Percentiles rank a stretch among this genome's conserved stretches.
Evolutionary conservation across 2,113 vertebrate species (phyloP).

Genomic region (Aptenodytes patagonicus): DNA sequence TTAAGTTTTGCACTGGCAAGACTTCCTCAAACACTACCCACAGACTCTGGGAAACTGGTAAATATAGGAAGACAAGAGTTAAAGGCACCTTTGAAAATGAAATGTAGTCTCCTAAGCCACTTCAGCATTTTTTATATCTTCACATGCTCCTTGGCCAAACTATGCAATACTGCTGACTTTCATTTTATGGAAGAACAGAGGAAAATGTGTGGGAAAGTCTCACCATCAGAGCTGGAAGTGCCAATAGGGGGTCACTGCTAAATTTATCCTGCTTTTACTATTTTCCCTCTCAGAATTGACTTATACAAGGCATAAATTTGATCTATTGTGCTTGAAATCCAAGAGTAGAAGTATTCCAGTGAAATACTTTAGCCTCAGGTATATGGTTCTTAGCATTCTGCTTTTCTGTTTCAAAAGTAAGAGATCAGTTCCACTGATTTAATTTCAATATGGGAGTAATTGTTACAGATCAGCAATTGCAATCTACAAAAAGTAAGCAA

Average conservation of each 20-base stretch:
- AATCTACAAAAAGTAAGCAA: slow-evolving; percentile 12
- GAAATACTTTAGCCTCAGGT: not conserved
- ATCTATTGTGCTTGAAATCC: not conserved
- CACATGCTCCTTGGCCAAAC: not conserved
- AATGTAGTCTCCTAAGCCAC: not conserved
- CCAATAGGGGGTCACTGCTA: not conserved
- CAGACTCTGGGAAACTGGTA: not conserved
- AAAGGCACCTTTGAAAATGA: not conserved
- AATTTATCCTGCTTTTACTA: not conserved
- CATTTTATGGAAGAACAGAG: not conserved
- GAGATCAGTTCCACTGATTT: slow-evolving; percentile 38
- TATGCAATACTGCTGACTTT: not conserved
- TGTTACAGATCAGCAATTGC: slow-evolving; percentile 17
- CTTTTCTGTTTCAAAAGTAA: slow-evolving; percentile 18
- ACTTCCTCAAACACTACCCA: not conserved
- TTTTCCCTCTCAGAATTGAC: not conserved
- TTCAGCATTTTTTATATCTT: not conserved
- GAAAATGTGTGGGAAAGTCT: not conserved
- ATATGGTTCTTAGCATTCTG: not conserved
- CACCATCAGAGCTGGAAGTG: not conserved
- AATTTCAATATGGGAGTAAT: slow-evolving; percentile 43
- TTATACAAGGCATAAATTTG: not conserved
- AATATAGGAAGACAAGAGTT: not conserved
- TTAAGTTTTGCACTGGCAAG: not conserved
- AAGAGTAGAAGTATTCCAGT: not conserved